These are phyloP conservation scores for Chitala chitala DNA, from an alignment of 2,113 vertebrate genomes.

Conservation along the genomic window DNA sequence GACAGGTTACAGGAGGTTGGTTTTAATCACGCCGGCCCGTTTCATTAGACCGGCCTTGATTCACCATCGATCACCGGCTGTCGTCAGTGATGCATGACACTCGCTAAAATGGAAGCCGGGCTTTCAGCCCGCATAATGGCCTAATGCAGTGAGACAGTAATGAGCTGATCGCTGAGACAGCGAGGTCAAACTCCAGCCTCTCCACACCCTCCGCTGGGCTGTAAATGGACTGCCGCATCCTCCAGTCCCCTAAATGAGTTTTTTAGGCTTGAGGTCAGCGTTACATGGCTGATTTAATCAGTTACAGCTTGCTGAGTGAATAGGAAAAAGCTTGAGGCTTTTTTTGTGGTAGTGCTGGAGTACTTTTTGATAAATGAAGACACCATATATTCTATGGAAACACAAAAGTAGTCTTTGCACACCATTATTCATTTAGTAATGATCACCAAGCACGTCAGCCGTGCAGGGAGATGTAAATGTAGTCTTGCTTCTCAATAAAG, in stretches of 20 bases:
- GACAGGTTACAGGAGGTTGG: constrained; percentile 24
- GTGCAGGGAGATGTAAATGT: not conserved
- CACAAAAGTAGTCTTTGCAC: not conserved
- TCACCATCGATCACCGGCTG: constrained; percentile 23
- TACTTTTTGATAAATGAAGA: not conserved
- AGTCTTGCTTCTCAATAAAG: not conserved
- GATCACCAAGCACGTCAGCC: not conserved
- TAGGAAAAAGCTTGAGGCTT: not conserved
- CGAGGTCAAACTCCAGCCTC: constrained; percentile 6
- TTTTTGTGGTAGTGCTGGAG: not conserved
- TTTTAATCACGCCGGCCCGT: constrained; percentile 26
- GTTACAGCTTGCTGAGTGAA: not conserved
- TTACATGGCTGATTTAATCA: constrained; percentile 12
- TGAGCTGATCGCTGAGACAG: constrained; percentile 16
- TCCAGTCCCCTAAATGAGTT: constrained; percentile 9
- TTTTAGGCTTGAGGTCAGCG: constrained; percentile 1
- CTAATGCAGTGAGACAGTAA: constrained; percentile 14
- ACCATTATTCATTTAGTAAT: not conserved
- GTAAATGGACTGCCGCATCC: not conserved
- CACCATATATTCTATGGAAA: not conserved
- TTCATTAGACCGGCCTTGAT: constrained; percentile 27
- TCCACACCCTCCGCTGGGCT: not conserved
- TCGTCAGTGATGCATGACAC: constrained; percentile 18
- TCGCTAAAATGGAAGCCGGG: constrained; percentile 20
- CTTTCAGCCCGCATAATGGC: constrained; percentile 8